Conservation (phyloP, 2,113 vertebrate species). For the Pteropus alecto region DNA sequence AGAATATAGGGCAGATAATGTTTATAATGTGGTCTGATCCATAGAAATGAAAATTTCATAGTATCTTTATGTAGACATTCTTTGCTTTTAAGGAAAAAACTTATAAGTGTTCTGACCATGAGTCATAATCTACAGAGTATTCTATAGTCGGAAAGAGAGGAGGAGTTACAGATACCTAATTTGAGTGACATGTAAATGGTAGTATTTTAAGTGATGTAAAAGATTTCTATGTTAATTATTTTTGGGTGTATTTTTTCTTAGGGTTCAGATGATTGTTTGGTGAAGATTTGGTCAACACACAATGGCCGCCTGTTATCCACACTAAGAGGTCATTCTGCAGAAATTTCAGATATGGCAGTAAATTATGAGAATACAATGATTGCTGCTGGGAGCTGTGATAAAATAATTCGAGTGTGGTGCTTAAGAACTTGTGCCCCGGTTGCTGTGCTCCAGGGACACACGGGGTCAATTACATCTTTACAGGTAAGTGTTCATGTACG, state of each 20-base stretch:
- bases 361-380: conserved; percentile 98
- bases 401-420: conserved; percentile 97
- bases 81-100: conserved; percentile 1
- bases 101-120: neutral
- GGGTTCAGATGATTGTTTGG: conserved; percentile 98
- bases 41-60: neutral
- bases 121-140: neutral
- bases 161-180: neutral
- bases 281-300: conserved; percentile 98
- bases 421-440: conserved; percentile 96
- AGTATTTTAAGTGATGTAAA: neutral
- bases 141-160: neutral
- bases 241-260: conserved; percentile 70
- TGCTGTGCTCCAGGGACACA: conserved; percentile 96
- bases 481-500: conserved; percentile 84
- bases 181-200: neutral
- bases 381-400: conserved; percentile 98
- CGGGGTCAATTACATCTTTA: conserved; percentile 96
- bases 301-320: conserved; percentile 95
- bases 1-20: neutral
- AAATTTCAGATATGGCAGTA: conserved; percentile 98
- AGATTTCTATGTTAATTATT: neutral
- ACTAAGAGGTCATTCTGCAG: conserved; percentile 95
- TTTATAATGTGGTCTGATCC: neutral
- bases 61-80: neutral